Conservation (phyloP, 2,888 invertebrate genomes). For the Harpalus rufipes region DNA sequence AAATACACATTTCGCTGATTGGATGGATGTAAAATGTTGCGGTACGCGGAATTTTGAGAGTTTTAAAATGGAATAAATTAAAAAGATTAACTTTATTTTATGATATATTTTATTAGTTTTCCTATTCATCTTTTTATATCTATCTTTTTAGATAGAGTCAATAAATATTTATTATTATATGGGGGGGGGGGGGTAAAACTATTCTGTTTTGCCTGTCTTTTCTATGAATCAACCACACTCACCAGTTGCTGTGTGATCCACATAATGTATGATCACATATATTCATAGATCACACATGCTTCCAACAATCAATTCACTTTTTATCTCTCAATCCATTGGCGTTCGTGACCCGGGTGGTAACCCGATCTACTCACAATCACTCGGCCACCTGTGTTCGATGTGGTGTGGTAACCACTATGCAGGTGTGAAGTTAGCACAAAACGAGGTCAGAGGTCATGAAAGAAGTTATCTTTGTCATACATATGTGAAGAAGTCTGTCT, state of each 20-base stretch:
- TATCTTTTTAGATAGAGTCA: not conserved
- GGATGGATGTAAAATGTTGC: slow-evolving; percentile 26
- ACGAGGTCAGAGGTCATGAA: slow-evolving; percentile 43
- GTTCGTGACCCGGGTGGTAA: slow-evolving; percentile 45
- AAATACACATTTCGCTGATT: slow-evolving; percentile 9
- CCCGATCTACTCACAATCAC: slow-evolving; percentile 25
- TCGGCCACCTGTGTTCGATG: slow-evolving; percentile 37
- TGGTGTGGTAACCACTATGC: slow-evolving; percentile 43
- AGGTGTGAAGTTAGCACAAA: slow-evolving; percentile 52
- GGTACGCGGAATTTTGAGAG: slow-evolving; percentile 25
- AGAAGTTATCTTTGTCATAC: not conserved
- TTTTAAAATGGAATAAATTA: slow-evolving; percentile 39
- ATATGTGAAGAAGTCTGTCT: not conserved
- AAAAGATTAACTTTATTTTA: slow-evolving; percentile 22
- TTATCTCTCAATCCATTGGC: not conserved
- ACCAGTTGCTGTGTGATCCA: too few relatives aligned
- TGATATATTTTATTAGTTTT: slow-evolving; percentile 9
- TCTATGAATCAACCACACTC: too few relatives aligned
- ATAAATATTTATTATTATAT: not conserved
- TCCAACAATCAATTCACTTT: not conserved
- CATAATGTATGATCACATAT: too few relatives aligned
- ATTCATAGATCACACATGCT: too few relatives aligned
- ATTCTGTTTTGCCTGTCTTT: too few relatives aligned
- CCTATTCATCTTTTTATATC: slow-evolving; percentile 16
- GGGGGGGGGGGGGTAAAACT: too few relatives aligned